These are phyloP conservation scores for Scaptodrosophila latifasciaeformis DNA, from an alignment of 2,888 invertebrate genomes.

Conservation along the genomic window DNA sequence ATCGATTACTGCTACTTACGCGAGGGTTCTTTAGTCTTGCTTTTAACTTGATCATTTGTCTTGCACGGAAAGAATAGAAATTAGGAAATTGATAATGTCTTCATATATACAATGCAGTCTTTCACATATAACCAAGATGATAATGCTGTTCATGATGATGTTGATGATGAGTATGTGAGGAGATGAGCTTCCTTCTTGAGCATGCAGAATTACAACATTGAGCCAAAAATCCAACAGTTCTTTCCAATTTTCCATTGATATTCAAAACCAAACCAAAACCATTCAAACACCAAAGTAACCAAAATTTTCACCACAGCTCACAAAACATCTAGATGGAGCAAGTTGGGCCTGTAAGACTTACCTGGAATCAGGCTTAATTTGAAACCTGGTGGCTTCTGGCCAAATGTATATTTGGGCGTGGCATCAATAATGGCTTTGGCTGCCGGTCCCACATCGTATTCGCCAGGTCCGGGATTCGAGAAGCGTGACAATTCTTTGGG, in stretches of 20 bases:
- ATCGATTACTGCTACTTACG: constrained; percentile 40
- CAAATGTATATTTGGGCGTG: constrained; percentile 85
- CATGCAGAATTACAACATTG: constrained; percentile 12
- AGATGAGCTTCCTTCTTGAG: neutral
- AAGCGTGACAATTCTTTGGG: constrained; percentile 74
- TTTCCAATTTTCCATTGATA: constrained; percentile 30
- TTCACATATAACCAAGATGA: too few relatives aligned
- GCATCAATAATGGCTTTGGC: constrained; percentile 74
- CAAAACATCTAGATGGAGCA: constrained; percentile 1
- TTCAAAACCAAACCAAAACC: constrained; percentile 15
- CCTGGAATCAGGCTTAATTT: constrained; percentile 82
- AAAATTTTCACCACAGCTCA: constrained; percentile 8
- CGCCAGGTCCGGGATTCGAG: constrained; percentile 91
- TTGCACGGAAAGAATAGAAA: constrained; percentile 30
- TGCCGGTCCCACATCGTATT: constrained; percentile 87
- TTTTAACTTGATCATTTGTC: constrained; percentile 15
- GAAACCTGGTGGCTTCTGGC: constrained; percentile 80
- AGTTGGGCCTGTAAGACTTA: constrained; percentile 67
- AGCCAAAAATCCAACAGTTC: constrained; percentile 14
- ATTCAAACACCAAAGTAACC: constrained; percentile 16
- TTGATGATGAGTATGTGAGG: neutral
- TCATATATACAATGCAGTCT: constrained; percentile 47
- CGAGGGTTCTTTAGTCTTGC: constrained; percentile 17
- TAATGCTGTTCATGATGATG: constrained; percentile 28
- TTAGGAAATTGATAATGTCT: constrained; percentile 26